Conservation (phyloP, 2,888 invertebrate genomes). For the Ferdinandea cuprea region DNA sequence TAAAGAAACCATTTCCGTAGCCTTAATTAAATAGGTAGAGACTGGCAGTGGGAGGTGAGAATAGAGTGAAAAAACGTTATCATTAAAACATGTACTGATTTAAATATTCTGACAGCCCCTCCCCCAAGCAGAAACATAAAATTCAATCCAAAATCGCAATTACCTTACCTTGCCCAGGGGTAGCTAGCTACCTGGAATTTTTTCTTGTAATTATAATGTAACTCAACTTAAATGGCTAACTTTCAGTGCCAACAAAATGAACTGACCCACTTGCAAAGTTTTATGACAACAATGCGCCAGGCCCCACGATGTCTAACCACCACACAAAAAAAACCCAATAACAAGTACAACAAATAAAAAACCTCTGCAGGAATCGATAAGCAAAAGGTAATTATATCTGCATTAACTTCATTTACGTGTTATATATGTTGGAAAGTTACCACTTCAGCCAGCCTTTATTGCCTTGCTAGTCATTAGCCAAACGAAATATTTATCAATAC, state of each 20-base stretch:
- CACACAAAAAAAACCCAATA: neutral
- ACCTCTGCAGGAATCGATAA: conserved; percentile 1
- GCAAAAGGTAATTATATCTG: conserved; percentile 2
- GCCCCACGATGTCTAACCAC: neutral
- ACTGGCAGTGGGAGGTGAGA: too few species aligned
- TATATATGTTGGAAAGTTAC: conserved; percentile 8
- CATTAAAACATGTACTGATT: too few species aligned
- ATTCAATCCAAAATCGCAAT: neutral
- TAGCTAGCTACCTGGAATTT: neutral
- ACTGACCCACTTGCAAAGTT: conserved; percentile 18
- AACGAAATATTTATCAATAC: conserved; percentile 42
- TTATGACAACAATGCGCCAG: conserved; percentile 2
- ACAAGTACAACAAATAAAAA: too few species aligned
- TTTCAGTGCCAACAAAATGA: neutral
- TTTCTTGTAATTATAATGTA: neutral
- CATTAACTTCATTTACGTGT: conserved; percentile 20
- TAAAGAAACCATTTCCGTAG: too few species aligned
- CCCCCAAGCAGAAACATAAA: neutral
- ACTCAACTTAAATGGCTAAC: neutral
- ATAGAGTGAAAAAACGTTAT: too few species aligned
- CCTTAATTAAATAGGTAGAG: too few species aligned
- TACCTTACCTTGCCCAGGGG: neutral
- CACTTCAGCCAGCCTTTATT: conserved; percentile 8
- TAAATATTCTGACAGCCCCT: too few species aligned
- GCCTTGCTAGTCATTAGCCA: conserved; percentile 20